Conservation (phyloP, 53 echinoderm and acorn worm genomes). For the Echinometra lucunter region DNA sequence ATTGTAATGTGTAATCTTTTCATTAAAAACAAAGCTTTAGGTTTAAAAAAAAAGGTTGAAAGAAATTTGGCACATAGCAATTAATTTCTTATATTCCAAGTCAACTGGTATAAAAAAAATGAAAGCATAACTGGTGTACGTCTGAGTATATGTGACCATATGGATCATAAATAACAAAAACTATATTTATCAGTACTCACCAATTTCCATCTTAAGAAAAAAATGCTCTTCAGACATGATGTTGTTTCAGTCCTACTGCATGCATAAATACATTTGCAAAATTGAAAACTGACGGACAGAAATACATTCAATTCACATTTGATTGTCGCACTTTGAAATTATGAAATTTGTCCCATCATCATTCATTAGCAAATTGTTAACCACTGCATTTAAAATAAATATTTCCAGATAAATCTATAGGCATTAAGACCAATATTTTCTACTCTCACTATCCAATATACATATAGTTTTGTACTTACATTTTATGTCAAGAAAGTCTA, state of each 20-base stretch:
- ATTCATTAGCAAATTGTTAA: no score
- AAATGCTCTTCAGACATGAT: no score
- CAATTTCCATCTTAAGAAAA: no score
- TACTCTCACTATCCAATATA: neutral
- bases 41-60: neutral
- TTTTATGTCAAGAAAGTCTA: neutral
- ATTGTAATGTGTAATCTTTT: neutral
- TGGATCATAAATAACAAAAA: neutral
- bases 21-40: neutral
- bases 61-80: slow-evolving; percentile 40
- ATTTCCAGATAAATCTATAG: neutral
- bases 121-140: neutral
- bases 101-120: neutral
- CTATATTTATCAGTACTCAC: no score
- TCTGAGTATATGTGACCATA: neutral
- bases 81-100: neutral
- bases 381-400: neutral
- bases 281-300: no score
- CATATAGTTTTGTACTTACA: neutral
- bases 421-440: neutral
- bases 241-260: no score
- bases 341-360: no score
- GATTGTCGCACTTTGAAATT: no score
- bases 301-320: no score
- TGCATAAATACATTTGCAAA: no score